phyloP scores from a whole-genome alignment of 2,797 vertebrate genomes.

The Mallotus villosus region DNA sequence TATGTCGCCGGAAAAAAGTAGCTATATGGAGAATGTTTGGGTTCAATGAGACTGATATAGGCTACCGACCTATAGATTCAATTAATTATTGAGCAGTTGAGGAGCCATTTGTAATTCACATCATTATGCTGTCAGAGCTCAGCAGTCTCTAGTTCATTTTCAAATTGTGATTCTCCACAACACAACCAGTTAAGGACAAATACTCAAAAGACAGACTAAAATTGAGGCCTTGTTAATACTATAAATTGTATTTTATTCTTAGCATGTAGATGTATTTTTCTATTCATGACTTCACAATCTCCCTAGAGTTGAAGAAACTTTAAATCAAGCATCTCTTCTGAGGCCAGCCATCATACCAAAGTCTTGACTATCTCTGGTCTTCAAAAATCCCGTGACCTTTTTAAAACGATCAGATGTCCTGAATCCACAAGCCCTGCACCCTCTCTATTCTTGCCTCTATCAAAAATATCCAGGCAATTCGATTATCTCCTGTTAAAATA shows the following conservation, averaged over 20 bases:
- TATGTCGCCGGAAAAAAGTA: not conserved
- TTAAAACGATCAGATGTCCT: conserved; percentile 44
- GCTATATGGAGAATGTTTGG: not conserved
- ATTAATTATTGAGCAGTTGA: too few relatives aligned
- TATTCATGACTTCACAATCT: not conserved
- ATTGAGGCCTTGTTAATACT: too few relatives aligned
- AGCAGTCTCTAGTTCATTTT: too few relatives aligned
- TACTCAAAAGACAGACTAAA: too few relatives aligned
- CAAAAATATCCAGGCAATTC: conserved; percentile 64
- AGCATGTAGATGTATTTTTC: not conserved
- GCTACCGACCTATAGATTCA: too few relatives aligned
- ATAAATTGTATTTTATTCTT: too few relatives aligned
- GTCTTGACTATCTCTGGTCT: conserved; percentile 3
- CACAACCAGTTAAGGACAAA: too few relatives aligned
- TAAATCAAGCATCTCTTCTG: not conserved
- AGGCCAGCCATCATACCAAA: not conserved
- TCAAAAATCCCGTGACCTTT: conserved; percentile 9
- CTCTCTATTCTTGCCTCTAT: conserved; percentile 51
- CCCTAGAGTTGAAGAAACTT: not conserved
- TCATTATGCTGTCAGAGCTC: too few relatives aligned
- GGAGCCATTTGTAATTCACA: too few relatives aligned
- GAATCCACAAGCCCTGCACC: conserved; percentile 20
- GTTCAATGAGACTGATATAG: not conserved
- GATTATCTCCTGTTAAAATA: conserved; percentile 73
- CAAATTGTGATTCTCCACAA: too few relatives aligned